phyloP scores from a whole-genome alignment of 2,113 vertebrate species.

The Nothocercus nigrocapillus region DNA sequence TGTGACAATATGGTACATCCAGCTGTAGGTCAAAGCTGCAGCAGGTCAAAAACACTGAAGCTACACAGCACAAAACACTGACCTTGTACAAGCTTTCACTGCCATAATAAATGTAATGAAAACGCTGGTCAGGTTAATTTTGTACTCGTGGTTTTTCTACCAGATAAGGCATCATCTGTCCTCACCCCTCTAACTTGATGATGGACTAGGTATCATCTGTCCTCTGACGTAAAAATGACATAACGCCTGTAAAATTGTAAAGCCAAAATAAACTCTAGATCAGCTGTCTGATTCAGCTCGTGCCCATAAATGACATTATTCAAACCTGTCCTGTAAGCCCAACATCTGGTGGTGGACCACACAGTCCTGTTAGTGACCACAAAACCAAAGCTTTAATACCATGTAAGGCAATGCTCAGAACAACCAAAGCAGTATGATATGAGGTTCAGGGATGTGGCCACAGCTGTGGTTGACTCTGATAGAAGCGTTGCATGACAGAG shows the following conservation, averaged over 20 bases:
- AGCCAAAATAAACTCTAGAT: neutral
- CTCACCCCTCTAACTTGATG: neutral
- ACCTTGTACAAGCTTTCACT: neutral
- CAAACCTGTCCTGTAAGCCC: neutral
- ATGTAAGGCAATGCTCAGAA: neutral
- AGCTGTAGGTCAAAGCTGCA: neutral
- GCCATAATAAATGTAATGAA: neutral
- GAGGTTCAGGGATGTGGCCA: neutral
- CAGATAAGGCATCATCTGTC: neutral
- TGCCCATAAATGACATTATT: neutral
- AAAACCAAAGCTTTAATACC: neutral
- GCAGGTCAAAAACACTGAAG: neutral
- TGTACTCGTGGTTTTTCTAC: neutral
- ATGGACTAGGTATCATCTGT: neutral
- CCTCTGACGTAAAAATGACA: neutral
- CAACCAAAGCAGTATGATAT: fast-evolving
- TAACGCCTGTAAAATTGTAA: neutral
- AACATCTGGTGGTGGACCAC: neutral
- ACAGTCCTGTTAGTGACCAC: neutral
- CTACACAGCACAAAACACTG: neutral
- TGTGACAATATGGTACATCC: neutral
- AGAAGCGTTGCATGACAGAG: neutral
- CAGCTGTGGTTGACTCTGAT: neutral
- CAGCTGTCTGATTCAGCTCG: neutral
- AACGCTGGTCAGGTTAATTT: neutral